phyloP scores from a whole-genome alignment of 1,140 invertebrate species.

The Lepidostoma basale region DNA sequence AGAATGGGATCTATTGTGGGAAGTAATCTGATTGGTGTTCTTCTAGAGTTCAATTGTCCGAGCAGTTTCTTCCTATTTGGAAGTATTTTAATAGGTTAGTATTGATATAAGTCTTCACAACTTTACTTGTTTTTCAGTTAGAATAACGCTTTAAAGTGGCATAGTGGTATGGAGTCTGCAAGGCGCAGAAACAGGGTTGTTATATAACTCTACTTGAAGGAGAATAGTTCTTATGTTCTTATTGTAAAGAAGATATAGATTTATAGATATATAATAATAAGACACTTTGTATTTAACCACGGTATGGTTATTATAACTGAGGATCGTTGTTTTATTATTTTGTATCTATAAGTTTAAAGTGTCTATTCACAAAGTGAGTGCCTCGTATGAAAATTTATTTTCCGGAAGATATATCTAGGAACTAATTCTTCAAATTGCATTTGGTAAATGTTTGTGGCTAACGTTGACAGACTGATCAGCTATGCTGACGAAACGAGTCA shows the following conservation, averaged over 20 bases:
- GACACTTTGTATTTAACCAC: no score
- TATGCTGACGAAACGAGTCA: neutral
- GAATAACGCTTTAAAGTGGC: neutral
- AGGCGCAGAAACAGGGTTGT: no score
- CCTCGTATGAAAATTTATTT: neutral
- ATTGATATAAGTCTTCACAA: neutral
- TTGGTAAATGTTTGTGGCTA: neutral
- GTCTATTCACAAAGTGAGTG: no score
- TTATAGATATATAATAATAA: no score
- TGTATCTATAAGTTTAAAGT: no score
- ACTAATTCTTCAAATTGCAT: neutral
- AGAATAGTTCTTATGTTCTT: neutral
- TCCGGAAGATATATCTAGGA: no score
- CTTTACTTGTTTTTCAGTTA: neutral
- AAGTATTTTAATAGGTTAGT: conserved; percentile 50
- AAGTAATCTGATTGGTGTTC: conserved; percentile 52
- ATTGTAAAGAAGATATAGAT: neutral
- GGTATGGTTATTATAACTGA: no score
- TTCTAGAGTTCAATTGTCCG: conserved; percentile 52
- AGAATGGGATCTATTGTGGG: conserved; percentile 53
- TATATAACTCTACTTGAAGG: neutral
- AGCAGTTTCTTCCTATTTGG: conserved; percentile 53
- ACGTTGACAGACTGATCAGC: no score
- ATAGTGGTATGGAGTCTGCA: no score
- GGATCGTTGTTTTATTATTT: no score